A percentile compares a stretch with the other conserved stretches of the same genome.
These are phyloP conservation scores for Alfaro cultratus DNA, from an alignment of 2,797 vertebrate genomes.

Conservation along the genomic window DNA sequence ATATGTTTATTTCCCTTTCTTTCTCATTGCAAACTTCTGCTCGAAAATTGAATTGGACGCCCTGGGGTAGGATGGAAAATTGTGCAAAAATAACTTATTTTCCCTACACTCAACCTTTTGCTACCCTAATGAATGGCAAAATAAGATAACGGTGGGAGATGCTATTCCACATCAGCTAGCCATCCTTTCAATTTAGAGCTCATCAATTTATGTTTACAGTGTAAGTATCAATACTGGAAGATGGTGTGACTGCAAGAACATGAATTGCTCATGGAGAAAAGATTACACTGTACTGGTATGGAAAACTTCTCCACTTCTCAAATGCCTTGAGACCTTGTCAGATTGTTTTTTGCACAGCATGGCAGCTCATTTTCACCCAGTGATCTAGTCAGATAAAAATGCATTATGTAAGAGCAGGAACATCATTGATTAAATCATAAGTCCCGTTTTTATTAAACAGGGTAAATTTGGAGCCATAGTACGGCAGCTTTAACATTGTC, in stretches of 20 bases:
- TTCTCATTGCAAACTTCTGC: slow-evolving; percentile 75
- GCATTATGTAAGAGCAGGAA: slow-evolving; percentile 29
- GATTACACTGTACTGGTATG: slow-evolving; percentile 13
- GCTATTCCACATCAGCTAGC: slow-evolving; percentile 40
- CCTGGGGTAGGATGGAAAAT: slow-evolving; percentile 85
- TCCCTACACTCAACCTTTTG: slow-evolving; percentile 74
- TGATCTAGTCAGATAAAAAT: slow-evolving; percentile 20
- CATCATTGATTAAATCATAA: slow-evolving; percentile 33
- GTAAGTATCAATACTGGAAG: slow-evolving; percentile 38
- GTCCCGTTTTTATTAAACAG: slow-evolving; percentile 53
- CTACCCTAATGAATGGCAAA: slow-evolving; percentile 80
- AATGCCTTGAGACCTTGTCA: slow-evolving; percentile 15
- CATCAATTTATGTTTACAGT: slow-evolving; percentile 71
- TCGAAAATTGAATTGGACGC: slow-evolving; percentile 89
- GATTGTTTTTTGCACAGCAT: slow-evolving; percentile 1
- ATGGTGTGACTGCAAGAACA: slow-evolving; percentile 44
- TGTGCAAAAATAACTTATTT: slow-evolving; percentile 84
- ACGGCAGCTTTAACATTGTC: slow-evolving; percentile 54
- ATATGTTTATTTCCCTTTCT: slow-evolving; percentile 81
- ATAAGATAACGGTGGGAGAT: slow-evolving; percentile 78
- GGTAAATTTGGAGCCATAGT: slow-evolving; percentile 64
- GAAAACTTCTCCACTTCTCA: slow-evolving; percentile 11
- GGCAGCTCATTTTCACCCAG: slow-evolving; percentile 25
- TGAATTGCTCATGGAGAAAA: slow-evolving; percentile 26
- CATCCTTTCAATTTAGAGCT: slow-evolving; percentile 61